phyloP scores from a whole-genome alignment of 2,888 invertebrate species.

The Stenchaetothrips biformis region DNA sequence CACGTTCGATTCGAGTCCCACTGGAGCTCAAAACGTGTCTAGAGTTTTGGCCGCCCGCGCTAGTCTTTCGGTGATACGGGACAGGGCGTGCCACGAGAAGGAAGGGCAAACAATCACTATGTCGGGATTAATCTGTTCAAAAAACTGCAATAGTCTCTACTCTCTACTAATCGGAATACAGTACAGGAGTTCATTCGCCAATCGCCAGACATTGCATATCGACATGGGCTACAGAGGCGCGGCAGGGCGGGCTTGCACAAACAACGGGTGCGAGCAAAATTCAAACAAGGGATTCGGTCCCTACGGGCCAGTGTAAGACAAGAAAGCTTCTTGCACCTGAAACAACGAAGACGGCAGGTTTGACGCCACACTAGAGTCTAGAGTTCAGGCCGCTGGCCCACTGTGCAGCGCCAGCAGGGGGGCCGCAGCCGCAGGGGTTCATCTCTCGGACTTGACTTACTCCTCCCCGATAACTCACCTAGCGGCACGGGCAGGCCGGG shows the following conservation, averaged over 20 bases:
- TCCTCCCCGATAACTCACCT: constrained; percentile 28
- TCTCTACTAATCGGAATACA: neutral
- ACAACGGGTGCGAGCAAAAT: neutral
- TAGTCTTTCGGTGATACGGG: no score
- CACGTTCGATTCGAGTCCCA: no score
- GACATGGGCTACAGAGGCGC: constrained; percentile 42
- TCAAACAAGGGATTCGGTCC: constrained; percentile 36
- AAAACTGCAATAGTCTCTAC: neutral
- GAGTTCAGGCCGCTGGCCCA: no score
- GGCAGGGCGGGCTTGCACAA: constrained; percentile 35
- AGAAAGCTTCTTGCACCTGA: neutral
- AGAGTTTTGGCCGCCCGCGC: no score
- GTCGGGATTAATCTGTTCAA: no score
- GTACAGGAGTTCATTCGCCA: no score
- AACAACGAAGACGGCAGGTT: neutral
- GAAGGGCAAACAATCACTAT: no score
- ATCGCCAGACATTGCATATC: constrained; percentile 32
- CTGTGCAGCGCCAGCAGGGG: no score
- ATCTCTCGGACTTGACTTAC: neutral
- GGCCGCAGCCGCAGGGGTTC: no score
- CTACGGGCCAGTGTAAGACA: constrained; percentile 34
- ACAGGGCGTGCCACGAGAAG: no score
- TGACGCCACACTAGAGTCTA: no score
- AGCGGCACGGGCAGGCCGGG: constrained; percentile 28
- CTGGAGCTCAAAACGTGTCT: no score